Base-by-base conservation (phyloP, 1,140 invertebrate genomes). In the Drosophila santomea region DNA sequence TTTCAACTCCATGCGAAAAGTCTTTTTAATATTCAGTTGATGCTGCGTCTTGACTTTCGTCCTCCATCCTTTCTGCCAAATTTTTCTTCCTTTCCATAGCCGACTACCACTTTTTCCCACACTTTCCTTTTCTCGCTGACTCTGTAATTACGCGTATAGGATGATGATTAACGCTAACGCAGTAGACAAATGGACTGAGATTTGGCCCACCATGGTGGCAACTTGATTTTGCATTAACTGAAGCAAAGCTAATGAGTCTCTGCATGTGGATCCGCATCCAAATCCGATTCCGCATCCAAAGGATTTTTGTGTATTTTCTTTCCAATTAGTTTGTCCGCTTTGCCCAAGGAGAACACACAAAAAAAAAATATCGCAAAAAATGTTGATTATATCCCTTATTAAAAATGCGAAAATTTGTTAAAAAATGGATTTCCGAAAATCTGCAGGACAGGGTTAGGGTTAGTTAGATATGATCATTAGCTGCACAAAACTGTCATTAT, bases 121-220 rank as follows among this genome's bases (percentile, higher is more conserved):
- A 39, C 38, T 14, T 17, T n/a, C 44, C 41, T 15, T 38, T 64
- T 44, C 59, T 60, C 11, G 25, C 62, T 60, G 73, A 76, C 73
- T 78, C 64, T 88, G 76, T 89, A 88, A 88, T 88, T 88, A 88
- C 83, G 84, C 83, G 83, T 86, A 86, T 86, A 88, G 83, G 83
- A 86, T 88, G 83, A 86, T 86, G 83, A 86, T 86, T 88, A 86
- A 86, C 83, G 83, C 75, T 58, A 78, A 77, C 68, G 81, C 81
- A 85, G 68, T 17, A 59, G 44, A 63, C 71, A 51, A 71, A 48
- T 36, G 45, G 71, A 32, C 35, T 28, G 54, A 51, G 47, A 44
- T 15, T 64, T 36, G 35, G 4, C 2, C 25, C 48, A 10, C n/a
- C 25, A 32, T 36, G n/a, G 36, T 25, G 41, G 67, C 51, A 58